A percentile compares a stretch with the other conserved stretches of the same genome.
Evolutionary conservation across 2,113 vertebrate genomes (phyloP).

Genomic region (Beaufortia kweichowensis): DNA sequence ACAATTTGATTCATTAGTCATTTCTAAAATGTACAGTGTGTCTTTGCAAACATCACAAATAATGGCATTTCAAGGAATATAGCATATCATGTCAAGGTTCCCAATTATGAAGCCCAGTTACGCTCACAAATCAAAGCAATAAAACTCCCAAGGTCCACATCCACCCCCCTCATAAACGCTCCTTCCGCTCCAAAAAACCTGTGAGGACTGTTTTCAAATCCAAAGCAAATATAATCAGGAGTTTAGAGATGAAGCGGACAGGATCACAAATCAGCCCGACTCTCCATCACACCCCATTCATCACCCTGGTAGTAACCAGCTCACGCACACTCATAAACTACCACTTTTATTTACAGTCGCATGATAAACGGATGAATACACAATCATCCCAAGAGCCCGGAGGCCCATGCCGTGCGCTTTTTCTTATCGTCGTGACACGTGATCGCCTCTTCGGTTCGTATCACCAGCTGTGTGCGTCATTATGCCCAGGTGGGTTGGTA

Average conservation of each 20-base stretch:
- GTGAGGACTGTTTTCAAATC: slow-evolving; percentile 46
- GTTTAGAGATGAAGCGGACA: slow-evolving; percentile 44
- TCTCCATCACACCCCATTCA: slow-evolving; percentile 42
- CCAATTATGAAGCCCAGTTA: slow-evolving; percentile 19
- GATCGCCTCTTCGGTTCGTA: slow-evolving; percentile 30
- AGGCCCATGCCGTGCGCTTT: no score
- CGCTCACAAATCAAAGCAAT: slow-evolving; percentile 15
- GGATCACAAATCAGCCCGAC: slow-evolving; percentile 50
- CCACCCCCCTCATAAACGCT: no score
- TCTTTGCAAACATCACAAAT: not conserved
- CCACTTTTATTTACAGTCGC: slow-evolving; percentile 17
- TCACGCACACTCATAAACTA: slow-evolving; percentile 6
- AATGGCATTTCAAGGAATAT: slow-evolving; percentile 26
- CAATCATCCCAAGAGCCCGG: slow-evolving; percentile 23
- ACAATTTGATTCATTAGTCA: not conserved
- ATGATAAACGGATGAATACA: slow-evolving; percentile 49
- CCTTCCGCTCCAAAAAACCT: no score
- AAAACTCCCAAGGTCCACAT: slow-evolving; percentile 22
- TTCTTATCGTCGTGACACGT: no score
- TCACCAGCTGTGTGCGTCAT: slow-evolving; percentile 44
- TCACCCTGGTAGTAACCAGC: slow-evolving; percentile 47
- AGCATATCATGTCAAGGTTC: slow-evolving; percentile 14
- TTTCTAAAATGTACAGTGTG: not conserved
- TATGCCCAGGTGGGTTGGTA: slow-evolving; percentile 54
- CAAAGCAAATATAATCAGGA: slow-evolving; percentile 56